Evolutionary conservation across 2,113 vertebrate genomes (phyloP), one percentile per base, ranked within the genome.

Genomic region (Dunckerocampus dactyliophorus): DNA sequence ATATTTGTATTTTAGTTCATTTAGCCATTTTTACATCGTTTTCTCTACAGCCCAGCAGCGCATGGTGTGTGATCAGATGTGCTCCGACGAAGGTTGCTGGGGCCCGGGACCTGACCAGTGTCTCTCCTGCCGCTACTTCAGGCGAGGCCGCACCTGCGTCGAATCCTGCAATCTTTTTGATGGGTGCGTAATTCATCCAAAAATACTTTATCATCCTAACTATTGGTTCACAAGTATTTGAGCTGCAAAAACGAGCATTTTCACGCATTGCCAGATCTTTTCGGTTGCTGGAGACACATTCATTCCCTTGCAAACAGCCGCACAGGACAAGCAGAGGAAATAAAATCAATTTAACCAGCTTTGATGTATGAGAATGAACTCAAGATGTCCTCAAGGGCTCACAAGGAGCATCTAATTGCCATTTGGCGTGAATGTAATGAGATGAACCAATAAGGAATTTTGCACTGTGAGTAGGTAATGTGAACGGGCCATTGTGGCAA

Each of bases 31-130:
- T 28, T 28, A 5, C 24, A 28, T 34, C 4, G 4, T 34, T 59
- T 15, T 58, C 54, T 74, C 83, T 67, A 14, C 88, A 99, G 97
- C 87, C 83, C 91, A 93, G 0, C 93, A 95, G 73, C 89, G 89
- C 9, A 95, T 94, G 94, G 88, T 95, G 49, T 99, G 97, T 56
- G 94, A 98, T 20, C 82, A 78, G 21, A 88, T 98, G 77, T 99
- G 97, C 72, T 98, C 97, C 0, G 94, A 87, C 0, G 89, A 93
- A 0, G 96, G 97, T 16, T 99, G 97, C 16, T 99, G 97, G 97
- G 96, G 96, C 1, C 93, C 94, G 0, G 97, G 96, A 0, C 92
- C 95, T 0, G 93, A 97, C 72, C 97, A 99, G 75, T 99, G 97
- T 76, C 88, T 98, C 9, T 95, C 92, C 17, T 99, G 97, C 75